Percentiles rank a stretch among this genome's conserved stretches.
Conservation (phyloP, 2,888 invertebrate species). For the Dendrolimus pini region DNA sequence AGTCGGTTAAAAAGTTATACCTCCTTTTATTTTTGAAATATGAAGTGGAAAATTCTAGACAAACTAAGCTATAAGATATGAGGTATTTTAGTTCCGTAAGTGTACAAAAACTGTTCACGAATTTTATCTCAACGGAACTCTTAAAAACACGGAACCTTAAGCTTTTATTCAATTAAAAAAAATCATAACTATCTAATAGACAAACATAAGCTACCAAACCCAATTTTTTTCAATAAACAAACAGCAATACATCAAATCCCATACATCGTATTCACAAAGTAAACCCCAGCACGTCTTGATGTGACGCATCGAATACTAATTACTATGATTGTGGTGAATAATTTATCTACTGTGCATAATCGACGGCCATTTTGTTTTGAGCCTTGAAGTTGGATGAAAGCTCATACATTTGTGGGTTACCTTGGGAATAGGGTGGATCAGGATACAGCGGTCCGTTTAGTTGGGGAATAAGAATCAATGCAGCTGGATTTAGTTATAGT, state of each 20-base stretch:
- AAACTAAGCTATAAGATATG: no score
- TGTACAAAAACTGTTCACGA: no score
- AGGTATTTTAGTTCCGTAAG: no score
- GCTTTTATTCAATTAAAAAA: no score
- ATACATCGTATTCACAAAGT: neutral
- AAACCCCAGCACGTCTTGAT: neutral
- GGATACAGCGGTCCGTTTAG: neutral
- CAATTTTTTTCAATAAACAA: no score
- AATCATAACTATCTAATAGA: no score
- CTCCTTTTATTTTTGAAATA: no score
- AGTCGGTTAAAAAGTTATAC: no score
- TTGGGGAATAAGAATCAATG: slow-evolving; percentile 6
- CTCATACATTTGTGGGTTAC: neutral
- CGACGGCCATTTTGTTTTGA: neutral
- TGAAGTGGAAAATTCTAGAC: no score
- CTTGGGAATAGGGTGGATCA: slow-evolving; percentile 4
- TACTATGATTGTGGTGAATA: neutral
- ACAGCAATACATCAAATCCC: neutral
- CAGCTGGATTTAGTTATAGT: slow-evolving; percentile 1
- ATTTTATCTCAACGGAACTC: no score
- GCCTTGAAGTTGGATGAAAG: neutral
- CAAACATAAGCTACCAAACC: no score
- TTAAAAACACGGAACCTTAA: no score
- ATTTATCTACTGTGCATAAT: neutral
- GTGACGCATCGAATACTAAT: neutral